phyloP scores from a whole-genome alignment of 37 sponge, comb jelly and placozoan genomes.

The Haliclona indistincta region DNA sequence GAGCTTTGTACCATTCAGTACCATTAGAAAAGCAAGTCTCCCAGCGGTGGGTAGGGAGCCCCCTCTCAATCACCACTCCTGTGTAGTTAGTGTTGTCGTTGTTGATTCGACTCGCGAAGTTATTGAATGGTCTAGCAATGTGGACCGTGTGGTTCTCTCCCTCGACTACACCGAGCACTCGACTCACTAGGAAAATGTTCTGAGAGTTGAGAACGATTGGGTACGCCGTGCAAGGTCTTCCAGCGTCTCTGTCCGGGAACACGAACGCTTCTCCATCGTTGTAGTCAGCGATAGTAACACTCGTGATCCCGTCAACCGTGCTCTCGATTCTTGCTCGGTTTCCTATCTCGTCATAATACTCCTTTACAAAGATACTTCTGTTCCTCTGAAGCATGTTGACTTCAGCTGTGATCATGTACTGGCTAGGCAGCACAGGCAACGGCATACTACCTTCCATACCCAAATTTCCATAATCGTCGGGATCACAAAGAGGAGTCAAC shows the following conservation, averaged over 20 bases:
- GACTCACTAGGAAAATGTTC: background rate
- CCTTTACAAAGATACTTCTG: background rate
- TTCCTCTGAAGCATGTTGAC: conserved; percentile 4
- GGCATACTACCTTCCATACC: no score
- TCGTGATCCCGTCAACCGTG: background rate
- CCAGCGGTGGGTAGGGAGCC: conserved; percentile 45
- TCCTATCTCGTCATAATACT: conserved; percentile 47
- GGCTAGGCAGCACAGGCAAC: conserved; percentile 43
- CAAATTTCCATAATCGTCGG: no score
- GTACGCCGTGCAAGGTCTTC: conserved; percentile 19
- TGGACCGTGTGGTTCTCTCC: conserved; percentile 27
- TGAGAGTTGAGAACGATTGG: background rate
- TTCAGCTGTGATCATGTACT: conserved; percentile 45
- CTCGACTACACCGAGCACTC: conserved; percentile 8
- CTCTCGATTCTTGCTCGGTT: conserved; percentile 35
- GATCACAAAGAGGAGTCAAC: no score
- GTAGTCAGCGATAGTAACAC: conserved; percentile 18
- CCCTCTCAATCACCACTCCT: conserved; percentile 29
- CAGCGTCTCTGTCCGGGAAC: conserved; percentile 5
- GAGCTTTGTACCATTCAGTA: conserved; percentile 26
- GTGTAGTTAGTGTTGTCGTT: background rate
- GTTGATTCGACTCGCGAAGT: background rate
- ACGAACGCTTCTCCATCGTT: conserved; percentile 26
- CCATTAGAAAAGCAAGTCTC: conserved; percentile 21
- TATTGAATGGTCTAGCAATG: conserved; percentile 31